A percentile compares a stretch with the other conserved stretches of the same genome.
phyloP scores from a whole-genome alignment of 2,113 vertebrate species.

The Pluvialis apricaria region DNA sequence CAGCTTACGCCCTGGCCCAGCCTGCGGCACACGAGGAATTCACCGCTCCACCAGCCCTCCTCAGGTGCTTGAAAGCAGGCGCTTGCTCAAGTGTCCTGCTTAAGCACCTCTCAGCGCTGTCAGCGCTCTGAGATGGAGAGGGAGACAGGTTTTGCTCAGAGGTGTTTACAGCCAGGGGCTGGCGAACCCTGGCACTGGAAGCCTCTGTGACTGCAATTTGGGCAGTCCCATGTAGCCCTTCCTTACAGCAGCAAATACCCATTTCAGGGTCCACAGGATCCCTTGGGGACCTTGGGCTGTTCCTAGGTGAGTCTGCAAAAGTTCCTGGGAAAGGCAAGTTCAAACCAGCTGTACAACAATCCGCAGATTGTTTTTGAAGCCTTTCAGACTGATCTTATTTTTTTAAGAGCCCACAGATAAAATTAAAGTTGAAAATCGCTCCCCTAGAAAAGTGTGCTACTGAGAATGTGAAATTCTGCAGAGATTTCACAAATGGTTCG shows the following conservation, averaged over 20 bases:
- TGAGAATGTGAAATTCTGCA: not conserved
- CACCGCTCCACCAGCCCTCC: not conserved
- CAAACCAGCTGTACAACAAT: not conserved
- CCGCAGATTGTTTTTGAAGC: not conserved
- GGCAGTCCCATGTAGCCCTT: not conserved
- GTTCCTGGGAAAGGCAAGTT: not conserved
- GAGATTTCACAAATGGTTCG: conserved; percentile 26
- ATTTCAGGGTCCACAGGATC: not conserved
- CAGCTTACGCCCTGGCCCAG: rapidly evolving
- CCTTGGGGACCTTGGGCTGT: not conserved
- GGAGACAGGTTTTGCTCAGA: not conserved
- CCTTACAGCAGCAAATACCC: not conserved
- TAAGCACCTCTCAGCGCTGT: not conserved
- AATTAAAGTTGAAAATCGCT: not conserved
- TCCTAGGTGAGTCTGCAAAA: not conserved
- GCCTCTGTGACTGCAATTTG: not conserved
- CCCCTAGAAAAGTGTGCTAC: not conserved
- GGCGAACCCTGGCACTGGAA: not conserved
- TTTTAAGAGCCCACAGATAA: not conserved
- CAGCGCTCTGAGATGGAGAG: not conserved
- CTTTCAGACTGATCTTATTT: not conserved
- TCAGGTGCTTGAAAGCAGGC: not conserved
- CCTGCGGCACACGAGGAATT: not conserved
- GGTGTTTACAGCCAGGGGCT: not conserved
- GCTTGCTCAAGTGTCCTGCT: not conserved